Percentiles rank a stretch among this genome's conserved stretches.
Evolutionary conservation across 2,113 vertebrate genomes (phyloP).

Genomic region (Mus musculus): GRCm39 chr17:30717501-30718000

Average conservation of each 20-base stretch:
- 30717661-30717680: not conserved
- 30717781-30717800: conserved; percentile 45
- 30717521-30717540: conserved; percentile 71
- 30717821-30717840: conserved; percentile 20
- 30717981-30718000: not conserved
- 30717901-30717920: conserved; percentile 5
- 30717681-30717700: conserved; percentile 51
- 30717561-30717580: conserved; percentile 72
- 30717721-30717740: conserved; percentile 31
- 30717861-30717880: conserved; percentile 34
- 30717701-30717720: conserved; percentile 57
- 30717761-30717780: conserved; percentile 44
- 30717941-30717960: conserved; percentile 56
- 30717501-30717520: conserved; percentile 79
- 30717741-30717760: not conserved
- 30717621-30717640: conserved; percentile 64
- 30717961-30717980: not conserved
- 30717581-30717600: conserved; percentile 68
- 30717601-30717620: conserved; percentile 64
- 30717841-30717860: conserved; percentile 30
- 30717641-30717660: conserved; percentile 75
- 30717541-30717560: conserved; percentile 68
- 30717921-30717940: conserved; percentile 43
- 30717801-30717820: conserved; percentile 27
- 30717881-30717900: conserved; percentile 35